These are phyloP conservation scores for Buathra laborator DNA, from an alignment of 2,888 invertebrate genomes.

Conservation along the genomic window DNA sequence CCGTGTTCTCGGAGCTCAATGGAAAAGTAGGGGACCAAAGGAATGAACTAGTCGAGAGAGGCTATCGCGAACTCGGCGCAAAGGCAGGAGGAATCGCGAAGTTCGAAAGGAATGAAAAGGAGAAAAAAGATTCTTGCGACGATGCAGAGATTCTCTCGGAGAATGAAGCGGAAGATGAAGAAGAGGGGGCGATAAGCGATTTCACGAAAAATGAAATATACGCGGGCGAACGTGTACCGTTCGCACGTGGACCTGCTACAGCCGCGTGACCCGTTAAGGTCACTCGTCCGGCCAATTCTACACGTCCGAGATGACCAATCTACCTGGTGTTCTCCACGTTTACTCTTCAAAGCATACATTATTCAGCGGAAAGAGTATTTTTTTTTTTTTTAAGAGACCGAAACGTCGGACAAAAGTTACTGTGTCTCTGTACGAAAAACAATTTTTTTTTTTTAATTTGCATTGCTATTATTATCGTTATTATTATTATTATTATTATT, in stretches of 20 bases:
- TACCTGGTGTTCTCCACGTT: slow-evolving; percentile 39
- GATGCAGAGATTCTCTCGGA: slow-evolving; percentile 18
- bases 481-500: too few relatives aligned
- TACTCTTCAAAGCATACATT: too few relatives aligned
- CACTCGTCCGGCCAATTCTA: slow-evolving; percentile 62
- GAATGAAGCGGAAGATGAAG: not conserved
- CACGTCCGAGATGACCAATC: slow-evolving; percentile 49
- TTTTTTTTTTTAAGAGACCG: too few relatives aligned
- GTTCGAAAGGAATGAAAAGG: slow-evolving; percentile 7
- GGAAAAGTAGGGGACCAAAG: slow-evolving; percentile 54
- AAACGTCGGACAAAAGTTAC: too few relatives aligned
- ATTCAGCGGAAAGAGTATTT: too few relatives aligned
- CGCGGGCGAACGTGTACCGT: not conserved
- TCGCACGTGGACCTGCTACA: slow-evolving; percentile 54
- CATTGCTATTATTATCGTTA: too few relatives aligned
- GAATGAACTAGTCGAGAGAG: slow-evolving; percentile 52
- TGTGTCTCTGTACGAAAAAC: too few relatives aligned
- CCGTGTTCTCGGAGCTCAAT: slow-evolving; percentile 50
- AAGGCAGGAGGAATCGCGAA: slow-evolving; percentile 21
- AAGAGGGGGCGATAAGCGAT: not conserved
- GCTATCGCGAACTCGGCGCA: slow-evolving; percentile 47
- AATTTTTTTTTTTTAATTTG: too few relatives aligned
- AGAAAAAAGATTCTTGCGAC: not conserved
- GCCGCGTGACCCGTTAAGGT: slow-evolving; percentile 77
- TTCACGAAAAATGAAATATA: not conserved